phyloP scores from a whole-genome alignment of 2,888 invertebrate genomes.

The Acronicta alni region DNA sequence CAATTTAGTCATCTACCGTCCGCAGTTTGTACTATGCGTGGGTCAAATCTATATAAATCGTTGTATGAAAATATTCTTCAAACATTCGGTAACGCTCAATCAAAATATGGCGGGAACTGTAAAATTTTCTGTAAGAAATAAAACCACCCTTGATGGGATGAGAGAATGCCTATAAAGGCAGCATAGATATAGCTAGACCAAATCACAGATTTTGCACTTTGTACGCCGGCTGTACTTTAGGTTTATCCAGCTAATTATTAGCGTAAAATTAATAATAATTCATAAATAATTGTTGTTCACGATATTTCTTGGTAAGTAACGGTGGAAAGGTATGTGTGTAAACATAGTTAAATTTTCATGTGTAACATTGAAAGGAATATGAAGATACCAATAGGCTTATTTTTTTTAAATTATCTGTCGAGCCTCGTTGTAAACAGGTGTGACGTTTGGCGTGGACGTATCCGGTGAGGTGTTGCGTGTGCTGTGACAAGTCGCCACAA shows the following conservation, averaged over 20 bases:
- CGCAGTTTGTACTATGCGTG: constrained; percentile 38
- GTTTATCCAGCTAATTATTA: constrained; percentile 35
- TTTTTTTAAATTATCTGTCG: constrained; percentile 30
- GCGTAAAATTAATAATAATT: constrained; percentile 46
- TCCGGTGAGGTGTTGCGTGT: constrained; percentile 17
- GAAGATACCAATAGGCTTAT: constrained; percentile 37
- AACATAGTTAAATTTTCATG: constrained; percentile 38
- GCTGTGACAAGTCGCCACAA: constrained; percentile 16
- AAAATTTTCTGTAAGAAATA: constrained; percentile 34
- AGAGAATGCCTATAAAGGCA: constrained; percentile 39
- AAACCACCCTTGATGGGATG: constrained; percentile 32
- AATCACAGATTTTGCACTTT: constrained; percentile 47
- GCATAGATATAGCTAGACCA: constrained; percentile 45
- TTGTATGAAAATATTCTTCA: constrained; percentile 26
- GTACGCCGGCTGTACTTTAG: constrained; percentile 38
- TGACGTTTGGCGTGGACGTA: constrained; percentile 30
- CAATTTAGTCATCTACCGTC: constrained; percentile 11
- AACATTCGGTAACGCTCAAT: constrained; percentile 48
- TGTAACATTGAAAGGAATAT: constrained; percentile 38
- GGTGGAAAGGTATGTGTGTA: constrained; percentile 35
- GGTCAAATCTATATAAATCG: constrained; percentile 41
- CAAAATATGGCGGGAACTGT: constrained; percentile 38
- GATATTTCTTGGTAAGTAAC: constrained; percentile 37
- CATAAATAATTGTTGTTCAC: constrained; percentile 47
- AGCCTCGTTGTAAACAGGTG: constrained; percentile 48